phyloP scores from a whole-genome alignment of 1,140 invertebrate species.

The Theocolax elegans region DNA sequence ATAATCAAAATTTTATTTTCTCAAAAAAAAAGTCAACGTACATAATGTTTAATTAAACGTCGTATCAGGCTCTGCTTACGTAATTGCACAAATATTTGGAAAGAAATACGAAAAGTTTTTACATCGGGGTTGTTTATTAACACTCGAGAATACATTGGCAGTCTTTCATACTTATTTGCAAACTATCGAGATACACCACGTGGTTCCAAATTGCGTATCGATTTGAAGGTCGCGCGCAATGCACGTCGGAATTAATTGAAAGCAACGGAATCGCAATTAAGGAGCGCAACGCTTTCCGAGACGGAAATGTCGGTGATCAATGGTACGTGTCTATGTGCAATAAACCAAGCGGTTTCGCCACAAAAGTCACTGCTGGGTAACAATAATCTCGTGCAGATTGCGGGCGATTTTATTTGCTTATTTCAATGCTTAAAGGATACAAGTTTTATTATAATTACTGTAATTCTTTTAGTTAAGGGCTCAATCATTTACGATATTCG shows the following conservation, averaged over 20 bases:
- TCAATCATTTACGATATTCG: no score
- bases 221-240: neutral
- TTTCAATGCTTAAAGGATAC: no score
- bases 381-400: no score
- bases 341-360: neutral
- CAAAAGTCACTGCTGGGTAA: no score
- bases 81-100: conserved; percentile 5
- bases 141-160: conserved; percentile 4
- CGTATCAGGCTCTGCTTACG: conserved; percentile 3
- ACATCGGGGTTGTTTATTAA: no score
- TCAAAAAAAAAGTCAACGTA: neutral
- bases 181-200: neutral
- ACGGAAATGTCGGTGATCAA: conserved; percentile 5
- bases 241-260: conserved; percentile 8
- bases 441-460: no score
- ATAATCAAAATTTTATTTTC: conserved; percentile 10
- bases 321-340: conserved; percentile 5
- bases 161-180: neutral
- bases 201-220: conserved; percentile 22
- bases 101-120: neutral
- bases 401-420: no score
- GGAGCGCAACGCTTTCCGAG: neutral
- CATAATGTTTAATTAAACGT: conserved; percentile 3
- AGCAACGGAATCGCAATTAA: conserved; percentile 25
- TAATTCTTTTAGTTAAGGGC: no score